Evolutionary conservation across 2,113 vertebrate species (phyloP).

Genomic region (Merops nubicus): DNA sequence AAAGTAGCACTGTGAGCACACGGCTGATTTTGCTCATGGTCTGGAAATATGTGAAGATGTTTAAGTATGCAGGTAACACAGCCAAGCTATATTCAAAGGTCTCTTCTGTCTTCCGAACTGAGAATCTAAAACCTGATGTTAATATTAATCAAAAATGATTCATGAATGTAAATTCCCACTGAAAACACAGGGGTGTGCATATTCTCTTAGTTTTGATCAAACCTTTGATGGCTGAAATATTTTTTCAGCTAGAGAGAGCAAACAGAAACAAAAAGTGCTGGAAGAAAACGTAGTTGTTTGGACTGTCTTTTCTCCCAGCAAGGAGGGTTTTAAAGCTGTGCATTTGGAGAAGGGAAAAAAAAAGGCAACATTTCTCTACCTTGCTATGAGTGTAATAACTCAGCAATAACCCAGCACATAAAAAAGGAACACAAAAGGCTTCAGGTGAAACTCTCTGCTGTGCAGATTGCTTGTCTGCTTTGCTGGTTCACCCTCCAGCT

Average conservation of each 20-base stretch:
- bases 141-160: conserved; percentile 51
- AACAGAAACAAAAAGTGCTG: neutral
- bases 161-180: neutral
- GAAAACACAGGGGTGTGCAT: neutral
- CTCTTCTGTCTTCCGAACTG: conserved; percentile 8
- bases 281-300: neutral
- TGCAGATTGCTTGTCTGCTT: conserved; percentile 6
- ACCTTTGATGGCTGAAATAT: neutral
- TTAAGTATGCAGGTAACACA: conserved; percentile 53
- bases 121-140: conserved; percentile 53
- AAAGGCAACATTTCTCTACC: neutral
- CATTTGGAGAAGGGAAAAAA: neutral
- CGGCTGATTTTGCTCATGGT: neutral
- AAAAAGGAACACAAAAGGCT: conserved; percentile 27
- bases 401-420: conserved; percentile 5
- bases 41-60: neutral
- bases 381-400: conserved; percentile 18
- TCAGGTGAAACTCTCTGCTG: neutral
- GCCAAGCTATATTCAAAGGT: conserved; percentile 44
- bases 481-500: conserved; percentile 22
- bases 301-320: neutral
- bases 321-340: neutral
- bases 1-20: neutral
- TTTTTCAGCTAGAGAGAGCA: neutral
- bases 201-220: neutral